Base-by-base conservation (phyloP, 2,797 vertebrate species). In the Labeo calbasu region DNA sequence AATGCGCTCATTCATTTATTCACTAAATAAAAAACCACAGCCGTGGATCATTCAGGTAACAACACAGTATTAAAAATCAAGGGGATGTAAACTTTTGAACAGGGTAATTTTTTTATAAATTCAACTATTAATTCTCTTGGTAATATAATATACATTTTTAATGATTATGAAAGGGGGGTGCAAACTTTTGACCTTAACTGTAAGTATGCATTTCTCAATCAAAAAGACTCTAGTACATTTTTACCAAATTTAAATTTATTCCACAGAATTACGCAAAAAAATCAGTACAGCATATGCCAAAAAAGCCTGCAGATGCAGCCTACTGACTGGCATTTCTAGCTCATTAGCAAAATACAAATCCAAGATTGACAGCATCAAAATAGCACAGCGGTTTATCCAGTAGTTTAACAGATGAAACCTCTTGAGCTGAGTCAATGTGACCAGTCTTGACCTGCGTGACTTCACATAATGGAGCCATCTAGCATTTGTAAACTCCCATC, bases 401-500 rank as follows among this genome's bases (percentile, higher is more conserved):
- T 23, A 28, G 14, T 75, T 84, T 73, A 68, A 46, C 50, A 76
- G 10, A 76, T 21, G 36, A n/a, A 57, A 17, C 36, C 55, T 69
- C 66, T 43, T 73, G 50, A 83, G 23, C 59, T 5, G 21, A 40
- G 63, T 75, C 48, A 15, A 40, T 63, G 43, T 15, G 21, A 51
- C n/a, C 55, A 66, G 76, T 43, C 70, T 77, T 36, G 28, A 79
- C 84, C 84, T 77, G 19, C 6, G 23, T 82, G 82, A 61, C 72
- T 81, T 25, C 70, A 79, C 59, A 86, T 79, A 81, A 75, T 55
- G 55, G 81, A 76, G 65, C 77, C 75, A 83, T 79, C 84, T n/a
- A 86, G 84, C 66, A 66, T 66, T 77, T 83, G 79, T 81, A 77
- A 87, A 83, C 84, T 81, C 79, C 84, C 84, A 73, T 81, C 86